Base-by-base conservation (phyloP, 2,113 vertebrate species). In the Tychaedon coryphoeus region DNA sequence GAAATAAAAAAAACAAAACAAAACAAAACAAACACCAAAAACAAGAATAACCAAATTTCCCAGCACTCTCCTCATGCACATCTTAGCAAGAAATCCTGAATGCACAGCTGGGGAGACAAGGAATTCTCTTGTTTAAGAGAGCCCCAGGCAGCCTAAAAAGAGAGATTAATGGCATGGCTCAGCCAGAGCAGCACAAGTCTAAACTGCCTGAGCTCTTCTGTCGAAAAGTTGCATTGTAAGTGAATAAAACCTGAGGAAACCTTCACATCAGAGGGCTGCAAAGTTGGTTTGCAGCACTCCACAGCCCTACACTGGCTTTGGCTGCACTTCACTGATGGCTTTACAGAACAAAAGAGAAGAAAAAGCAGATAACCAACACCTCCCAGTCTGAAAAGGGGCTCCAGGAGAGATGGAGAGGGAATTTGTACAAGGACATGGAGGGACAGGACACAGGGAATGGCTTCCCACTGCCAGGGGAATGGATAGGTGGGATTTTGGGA, bases 331-430 rank as follows among this genome's bases (percentile, higher is more conserved):
- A 25, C 12, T 77, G 29, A 24, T 19, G 51, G 42, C 25, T 95
- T 86, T 24, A 38, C 4, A 9, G 23, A 51, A 24, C 9, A 34
- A 26, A 76, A 50, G 3, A 34, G 66, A 50, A 56, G 2, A 2
- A 36, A 24, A 62, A 16, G 0, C 40, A 34, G 38, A 7, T 6
- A n/a, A 67, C 2, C 15, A 45, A 8, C n/a, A n/a, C 8, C 10
- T 51, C 5, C 3, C 31, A 9, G 5, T 2, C 7, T 3, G 16
- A 14, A 5, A 31, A 31, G 24, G 4, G 7, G 13, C 4, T 48
- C 36, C 8, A 26, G 4, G 40, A 18, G 36, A 82, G 25, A 4
- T 36, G 13, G 23, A n/a, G 45, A 42, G 28, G 33, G 56, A 29
- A 26, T 14, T 67, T 19, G 23, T 5, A 10, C 22, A 6, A 36